phyloP scores from a whole-genome alignment of 2,888 invertebrate genomes.

The Amphipoea oculea region DNA sequence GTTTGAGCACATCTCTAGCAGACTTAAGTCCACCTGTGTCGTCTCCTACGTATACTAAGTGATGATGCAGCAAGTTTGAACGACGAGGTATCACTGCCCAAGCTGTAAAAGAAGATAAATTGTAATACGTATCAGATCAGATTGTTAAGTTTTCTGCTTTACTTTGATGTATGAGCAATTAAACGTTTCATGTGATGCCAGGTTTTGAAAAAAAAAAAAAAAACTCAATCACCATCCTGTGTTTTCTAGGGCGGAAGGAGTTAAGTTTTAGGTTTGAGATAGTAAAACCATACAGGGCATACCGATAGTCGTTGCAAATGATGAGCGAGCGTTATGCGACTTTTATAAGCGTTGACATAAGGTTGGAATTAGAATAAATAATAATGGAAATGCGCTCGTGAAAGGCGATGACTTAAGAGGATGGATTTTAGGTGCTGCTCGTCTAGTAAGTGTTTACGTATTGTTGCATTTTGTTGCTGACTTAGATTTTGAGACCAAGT shows the following conservation, averaged over 20 bases:
- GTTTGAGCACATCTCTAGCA: conserved; percentile 93
- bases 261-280: no score
- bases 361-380: background rate
- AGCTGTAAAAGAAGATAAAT: conserved; percentile 70
- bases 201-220: background rate
- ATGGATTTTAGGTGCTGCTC: background rate
- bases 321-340: background rate
- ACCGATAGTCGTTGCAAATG: background rate
- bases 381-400: background rate
- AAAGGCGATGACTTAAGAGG: background rate
- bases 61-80: conserved; percentile 93
- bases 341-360: background rate
- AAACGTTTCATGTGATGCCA: background rate
- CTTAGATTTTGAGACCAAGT: background rate
- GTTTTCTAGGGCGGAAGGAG: background rate
- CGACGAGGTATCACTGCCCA: conserved; percentile 89
- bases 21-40: conserved; percentile 93
- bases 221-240: background rate
- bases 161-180: no score
- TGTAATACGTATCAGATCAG: background rate
- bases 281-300: background rate
- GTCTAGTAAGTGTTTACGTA: background rate
- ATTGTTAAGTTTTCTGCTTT: background rate
- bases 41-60: conserved; percentile 92
- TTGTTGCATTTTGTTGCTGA: background rate